Evolutionary conservation across 2,113 vertebrate genomes (phyloP).

Genomic region (Junco hyemalis): DNA sequence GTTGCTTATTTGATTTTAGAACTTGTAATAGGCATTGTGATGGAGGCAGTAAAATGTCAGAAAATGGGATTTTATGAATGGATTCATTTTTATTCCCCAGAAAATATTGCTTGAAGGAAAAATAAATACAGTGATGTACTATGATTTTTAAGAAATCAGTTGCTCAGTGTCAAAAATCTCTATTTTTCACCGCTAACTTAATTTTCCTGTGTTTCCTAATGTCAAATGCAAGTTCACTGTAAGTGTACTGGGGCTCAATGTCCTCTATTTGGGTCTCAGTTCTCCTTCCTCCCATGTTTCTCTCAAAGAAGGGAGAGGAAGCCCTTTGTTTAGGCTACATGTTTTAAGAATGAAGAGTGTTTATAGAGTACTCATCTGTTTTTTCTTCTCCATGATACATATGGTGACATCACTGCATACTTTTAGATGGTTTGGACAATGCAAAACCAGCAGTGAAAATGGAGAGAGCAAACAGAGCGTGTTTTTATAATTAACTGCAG

Average conservation of each 20-base stretch:
- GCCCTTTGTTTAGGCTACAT: slow-evolving; percentile 75
- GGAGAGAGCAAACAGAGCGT: slow-evolving; percentile 41
- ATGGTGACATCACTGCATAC: slow-evolving; percentile 70
- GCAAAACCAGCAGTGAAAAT: slow-evolving; percentile 45
- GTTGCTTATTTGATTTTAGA: background rate
- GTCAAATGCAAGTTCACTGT: slow-evolving; percentile 48
- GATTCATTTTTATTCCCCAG: slow-evolving; percentile 41
- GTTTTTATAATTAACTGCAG: slow-evolving; percentile 70
- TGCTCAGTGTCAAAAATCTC: background rate
- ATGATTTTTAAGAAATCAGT: background rate
- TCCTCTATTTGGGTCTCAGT: slow-evolving; percentile 47
- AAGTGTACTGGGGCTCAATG: background rate
- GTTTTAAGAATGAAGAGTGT: slow-evolving; percentile 67
- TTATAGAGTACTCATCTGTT: slow-evolving; percentile 73
- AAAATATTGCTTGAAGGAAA: background rate
- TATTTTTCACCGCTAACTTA: slow-evolving; percentile 11
- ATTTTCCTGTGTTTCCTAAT: slow-evolving; percentile 30
- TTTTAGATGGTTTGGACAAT: slow-evolving; percentile 63
- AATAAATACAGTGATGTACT: background rate
- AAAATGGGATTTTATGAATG: background rate
- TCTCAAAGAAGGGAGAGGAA: slow-evolving; percentile 61
- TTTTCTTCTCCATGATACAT: slow-evolving; percentile 64
- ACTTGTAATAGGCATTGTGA: background rate
- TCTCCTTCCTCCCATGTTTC: slow-evolving; percentile 61
- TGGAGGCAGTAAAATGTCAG: background rate